These are phyloP conservation scores for Rhizomys pruinosus DNA, from an alignment of 2,113 vertebrate genomes.

Conservation along the genomic window DNA sequence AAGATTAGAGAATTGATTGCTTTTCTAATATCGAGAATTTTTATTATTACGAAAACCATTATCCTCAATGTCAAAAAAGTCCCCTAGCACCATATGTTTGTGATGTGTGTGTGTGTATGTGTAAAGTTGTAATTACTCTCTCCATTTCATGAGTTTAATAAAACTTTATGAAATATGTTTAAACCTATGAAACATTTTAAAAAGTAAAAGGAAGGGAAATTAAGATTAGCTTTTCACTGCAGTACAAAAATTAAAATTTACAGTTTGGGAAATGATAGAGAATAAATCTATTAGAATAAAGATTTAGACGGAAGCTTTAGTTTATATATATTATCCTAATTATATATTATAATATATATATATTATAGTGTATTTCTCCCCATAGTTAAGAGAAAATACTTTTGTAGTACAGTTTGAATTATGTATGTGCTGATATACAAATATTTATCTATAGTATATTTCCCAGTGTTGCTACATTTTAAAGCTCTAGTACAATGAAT, in stretches of 20 bases:
- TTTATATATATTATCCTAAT: neutral
- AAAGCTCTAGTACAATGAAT: neutral
- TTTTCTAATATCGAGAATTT: neutral
- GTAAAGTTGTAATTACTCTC: slow-evolving; percentile 77
- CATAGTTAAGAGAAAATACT: neutral
- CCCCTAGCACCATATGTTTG: neutral
- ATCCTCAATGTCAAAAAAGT: neutral
- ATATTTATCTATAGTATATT: too few species aligned
- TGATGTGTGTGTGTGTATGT: slow-evolving; percentile 27
- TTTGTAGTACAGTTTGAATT: neutral
- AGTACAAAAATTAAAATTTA: too few species aligned
- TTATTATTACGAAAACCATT: neutral
- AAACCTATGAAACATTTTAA: slow-evolving; percentile 81
- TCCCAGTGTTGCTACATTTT: neutral
- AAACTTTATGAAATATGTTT: slow-evolving; percentile 83
- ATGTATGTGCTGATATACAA: too few species aligned
- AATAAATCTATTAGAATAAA: neutral
- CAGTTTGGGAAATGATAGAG: neutral
- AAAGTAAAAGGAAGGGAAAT: slow-evolving; percentile 78
- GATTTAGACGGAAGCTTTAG: neutral
- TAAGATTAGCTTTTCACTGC: neutral
- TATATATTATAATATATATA: too few species aligned
- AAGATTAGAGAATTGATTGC: neutral
- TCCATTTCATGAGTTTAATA: slow-evolving; percentile 84
- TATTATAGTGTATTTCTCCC: too few species aligned